Conservation (phyloP, 2,797 vertebrate species). For the Varecia variegata region DNA sequence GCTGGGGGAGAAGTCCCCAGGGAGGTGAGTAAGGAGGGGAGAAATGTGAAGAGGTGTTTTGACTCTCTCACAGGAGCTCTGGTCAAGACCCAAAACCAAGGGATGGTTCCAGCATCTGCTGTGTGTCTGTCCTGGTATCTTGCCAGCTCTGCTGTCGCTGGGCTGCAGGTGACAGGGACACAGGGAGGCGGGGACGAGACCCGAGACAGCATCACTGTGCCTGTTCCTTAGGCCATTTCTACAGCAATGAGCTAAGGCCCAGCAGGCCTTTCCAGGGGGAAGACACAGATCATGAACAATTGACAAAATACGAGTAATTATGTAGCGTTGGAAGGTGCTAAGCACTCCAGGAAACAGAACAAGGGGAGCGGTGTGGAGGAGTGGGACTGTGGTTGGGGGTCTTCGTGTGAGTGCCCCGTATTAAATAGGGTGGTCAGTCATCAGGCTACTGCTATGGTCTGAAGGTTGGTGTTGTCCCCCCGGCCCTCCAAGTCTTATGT, state of each 20-base stretch:
- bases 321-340: fast-evolving
- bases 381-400: fast-evolving
- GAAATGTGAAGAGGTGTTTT: neutral
- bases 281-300: neutral
- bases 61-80: neutral
- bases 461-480: no score
- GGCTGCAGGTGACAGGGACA: fast-evolving
- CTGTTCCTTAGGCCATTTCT: neutral
- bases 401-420: fast-evolving
- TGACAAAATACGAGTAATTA: neutral
- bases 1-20: neutral
- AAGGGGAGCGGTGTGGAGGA: fast-evolving
- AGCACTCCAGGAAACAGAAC: neutral
- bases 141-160: neutral
- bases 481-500: fast-evolving
- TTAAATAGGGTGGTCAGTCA: neutral
- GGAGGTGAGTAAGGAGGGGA: neutral
- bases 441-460: neutral
- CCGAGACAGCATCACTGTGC: neutral
- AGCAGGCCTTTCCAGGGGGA: fast-evolving
- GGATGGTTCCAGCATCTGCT: fast-evolving
- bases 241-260: neutral
- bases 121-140: fast-evolving
- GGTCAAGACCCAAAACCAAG: neutral
- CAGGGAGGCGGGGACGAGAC: neutral